Percentiles rank a stretch among this genome's conserved stretches.
These are phyloP conservation scores for Atlantisia rogersi DNA, from an alignment of 2,113 vertebrate species.

Conservation along the genomic window DNA sequence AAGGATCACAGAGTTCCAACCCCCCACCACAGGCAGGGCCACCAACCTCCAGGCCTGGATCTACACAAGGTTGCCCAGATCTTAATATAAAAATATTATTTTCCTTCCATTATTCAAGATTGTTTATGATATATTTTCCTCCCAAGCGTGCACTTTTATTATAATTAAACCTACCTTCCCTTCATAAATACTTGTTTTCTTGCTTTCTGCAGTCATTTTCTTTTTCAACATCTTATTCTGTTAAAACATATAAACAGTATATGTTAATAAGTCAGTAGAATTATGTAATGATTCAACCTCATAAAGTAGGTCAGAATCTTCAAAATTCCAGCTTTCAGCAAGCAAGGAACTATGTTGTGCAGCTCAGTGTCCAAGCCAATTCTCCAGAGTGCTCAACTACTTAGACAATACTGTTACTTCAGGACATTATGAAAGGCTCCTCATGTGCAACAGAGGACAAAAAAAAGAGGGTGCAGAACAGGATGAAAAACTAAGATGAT, in stretches of 20 bases:
- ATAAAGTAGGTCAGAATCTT: background rate
- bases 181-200: slow-evolving; percentile 78
- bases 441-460: background rate
- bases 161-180: slow-evolving; percentile 39
- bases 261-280: background rate
- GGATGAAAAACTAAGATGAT: background rate
- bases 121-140: background rate
- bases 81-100: background rate
- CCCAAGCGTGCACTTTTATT: background rate
- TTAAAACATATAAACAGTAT: slow-evolving; percentile 31
- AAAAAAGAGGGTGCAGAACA: background rate
- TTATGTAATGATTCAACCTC: background rate
- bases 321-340: background rate
- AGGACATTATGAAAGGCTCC: background rate
- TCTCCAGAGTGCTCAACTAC: background rate
- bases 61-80: no score
- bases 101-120: background rate
- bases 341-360: background rate
- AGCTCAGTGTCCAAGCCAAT: background rate
- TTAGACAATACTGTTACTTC: background rate
- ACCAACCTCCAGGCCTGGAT: no score
- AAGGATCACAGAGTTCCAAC: no score
- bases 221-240: slow-evolving; percentile 88
- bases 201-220: slow-evolving; percentile 79
- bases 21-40: no score